Percentiles rank a stretch among this genome's conserved stretches.
Conservation (phyloP, 2,797 vertebrate species). For the Todus mexicanus region DNA sequence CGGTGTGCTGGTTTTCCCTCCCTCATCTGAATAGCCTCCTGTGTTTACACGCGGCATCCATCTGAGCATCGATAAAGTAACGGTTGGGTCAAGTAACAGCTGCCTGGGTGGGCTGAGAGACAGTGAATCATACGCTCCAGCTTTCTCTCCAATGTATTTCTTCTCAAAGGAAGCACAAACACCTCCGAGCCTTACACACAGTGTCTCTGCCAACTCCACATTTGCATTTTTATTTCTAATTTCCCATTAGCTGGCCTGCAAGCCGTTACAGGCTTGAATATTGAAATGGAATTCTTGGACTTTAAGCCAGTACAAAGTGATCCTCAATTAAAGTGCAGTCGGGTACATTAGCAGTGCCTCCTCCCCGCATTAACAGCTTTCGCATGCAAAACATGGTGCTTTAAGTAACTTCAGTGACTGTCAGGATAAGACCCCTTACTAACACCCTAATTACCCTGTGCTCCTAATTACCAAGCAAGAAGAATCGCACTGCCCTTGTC, state of each 20-base stretch:
- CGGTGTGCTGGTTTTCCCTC: rapidly evolving
- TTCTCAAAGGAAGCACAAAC: not conserved
- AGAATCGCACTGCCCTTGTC: not conserved
- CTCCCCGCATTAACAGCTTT: conserved; percentile 19
- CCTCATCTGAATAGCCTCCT: not conserved
- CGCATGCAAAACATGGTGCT: conserved; percentile 47
- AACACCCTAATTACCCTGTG: conserved; percentile 39
- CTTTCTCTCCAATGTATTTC: not conserved
- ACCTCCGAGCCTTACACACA: not conserved
- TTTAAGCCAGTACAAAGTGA: conserved; percentile 23
- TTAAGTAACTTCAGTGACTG: conserved; percentile 28
- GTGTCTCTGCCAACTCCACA: not conserved
- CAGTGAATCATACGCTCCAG: not conserved
- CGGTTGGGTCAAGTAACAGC: not conserved
- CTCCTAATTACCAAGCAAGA: conserved; percentile 28
- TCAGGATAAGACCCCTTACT: conserved; percentile 21
- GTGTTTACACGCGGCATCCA: not conserved
- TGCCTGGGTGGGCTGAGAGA: not conserved
- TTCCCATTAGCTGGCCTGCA: not conserved
- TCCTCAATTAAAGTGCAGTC: conserved; percentile 26
- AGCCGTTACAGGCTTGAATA: conserved; percentile 20
- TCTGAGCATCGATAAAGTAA: not conserved
- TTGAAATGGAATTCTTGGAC: conserved; percentile 17
- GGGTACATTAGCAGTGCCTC: conserved; percentile 4
- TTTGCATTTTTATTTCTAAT: conserved; percentile 30